Percentiles rank a stretch among this genome's conserved stretches.
These are phyloP conservation scores for Euproctis similis DNA, from an alignment of 2,888 invertebrate genomes.

Conservation along the genomic window DNA sequence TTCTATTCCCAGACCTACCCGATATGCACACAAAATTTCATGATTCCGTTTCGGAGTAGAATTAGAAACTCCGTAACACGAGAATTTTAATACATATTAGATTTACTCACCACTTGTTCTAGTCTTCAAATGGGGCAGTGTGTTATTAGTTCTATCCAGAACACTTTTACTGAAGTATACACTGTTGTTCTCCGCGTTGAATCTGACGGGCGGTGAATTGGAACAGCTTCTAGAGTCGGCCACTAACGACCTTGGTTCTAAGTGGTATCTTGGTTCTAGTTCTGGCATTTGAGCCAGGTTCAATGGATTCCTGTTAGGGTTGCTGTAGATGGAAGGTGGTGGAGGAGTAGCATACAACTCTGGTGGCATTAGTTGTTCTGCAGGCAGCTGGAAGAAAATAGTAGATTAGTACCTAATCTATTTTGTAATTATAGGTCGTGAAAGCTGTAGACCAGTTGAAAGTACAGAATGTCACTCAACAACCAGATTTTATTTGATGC, in stretches of 20 bases:
- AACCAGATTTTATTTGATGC: no score
- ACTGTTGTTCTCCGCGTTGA: conserved; percentile 47
- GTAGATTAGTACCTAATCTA: no score
- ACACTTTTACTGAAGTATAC: conserved; percentile 51
- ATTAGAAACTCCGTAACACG: no score
- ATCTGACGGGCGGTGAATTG: conserved; percentile 58
- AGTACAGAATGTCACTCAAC: no score
- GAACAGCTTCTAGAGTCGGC: conserved; percentile 48
- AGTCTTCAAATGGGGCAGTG: conserved; percentile 50
- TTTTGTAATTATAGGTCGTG: no score
- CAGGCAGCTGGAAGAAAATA: conserved; percentile 53
- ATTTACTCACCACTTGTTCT: conserved; percentile 42
- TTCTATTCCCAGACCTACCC: no score
- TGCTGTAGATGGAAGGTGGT: conserved; percentile 52
- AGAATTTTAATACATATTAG: not conserved
- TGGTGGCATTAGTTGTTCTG: conserved; percentile 63
- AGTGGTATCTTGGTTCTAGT: conserved; percentile 41
- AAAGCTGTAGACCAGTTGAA: no score
- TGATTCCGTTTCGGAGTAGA: no score
- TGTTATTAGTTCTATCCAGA: conserved; percentile 43
- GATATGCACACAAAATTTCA: no score
- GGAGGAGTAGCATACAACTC: conserved; percentile 53
- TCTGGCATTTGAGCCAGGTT: conserved; percentile 58
- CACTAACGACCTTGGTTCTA: conserved; percentile 28
- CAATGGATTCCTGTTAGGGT: conserved; percentile 49